Conservation (phyloP, 2,888 invertebrate species). For the Cyrtodaria siliqua region DNA sequence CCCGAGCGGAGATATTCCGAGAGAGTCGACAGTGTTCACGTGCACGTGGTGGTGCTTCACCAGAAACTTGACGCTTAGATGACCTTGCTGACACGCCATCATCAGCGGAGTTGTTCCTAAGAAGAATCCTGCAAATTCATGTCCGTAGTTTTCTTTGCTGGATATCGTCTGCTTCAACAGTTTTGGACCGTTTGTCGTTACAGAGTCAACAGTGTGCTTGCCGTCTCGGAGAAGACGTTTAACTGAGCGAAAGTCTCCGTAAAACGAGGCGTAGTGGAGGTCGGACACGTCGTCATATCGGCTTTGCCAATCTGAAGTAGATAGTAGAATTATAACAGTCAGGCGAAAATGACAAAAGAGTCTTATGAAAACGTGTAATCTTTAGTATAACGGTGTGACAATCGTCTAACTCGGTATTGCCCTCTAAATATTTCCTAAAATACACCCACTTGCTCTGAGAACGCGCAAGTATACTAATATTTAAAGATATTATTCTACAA, state of each 20-base stretch:
- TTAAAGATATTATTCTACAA: too few relatives aligned
- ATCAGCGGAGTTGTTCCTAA: conserved; percentile 22
- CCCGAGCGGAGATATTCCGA: conserved; percentile 21
- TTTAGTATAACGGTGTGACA: too few relatives aligned
- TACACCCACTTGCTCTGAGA: too few relatives aligned
- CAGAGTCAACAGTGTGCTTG: background rate
- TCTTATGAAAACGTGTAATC: too few relatives aligned
- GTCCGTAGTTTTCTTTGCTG: conserved; percentile 5
- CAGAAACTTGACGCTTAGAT: conserved; percentile 15
- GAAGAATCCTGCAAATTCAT: conserved; percentile 29
- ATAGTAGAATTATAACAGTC: background rate
- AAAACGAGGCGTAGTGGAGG: conserved; percentile 23
- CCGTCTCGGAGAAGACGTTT: conserved; percentile 15
- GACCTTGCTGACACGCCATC: conserved; percentile 34
- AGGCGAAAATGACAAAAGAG: too few relatives aligned
- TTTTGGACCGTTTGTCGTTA: conserved; percentile 31
- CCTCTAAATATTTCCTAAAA: too few relatives aligned
- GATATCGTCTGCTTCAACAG: conserved; percentile 13
- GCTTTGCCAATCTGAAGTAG: conserved; percentile 23
- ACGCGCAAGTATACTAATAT: too few relatives aligned
- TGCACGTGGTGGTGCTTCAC: conserved; percentile 13
- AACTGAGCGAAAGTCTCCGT: conserved; percentile 18
- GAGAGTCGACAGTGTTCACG: conserved; percentile 14
- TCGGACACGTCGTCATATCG: conserved; percentile 20
- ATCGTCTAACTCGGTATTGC: too few relatives aligned